phyloP scores from a whole-genome alignment of 2,797 vertebrate genomes.

The Poeciliopsis presidionis region DNA sequence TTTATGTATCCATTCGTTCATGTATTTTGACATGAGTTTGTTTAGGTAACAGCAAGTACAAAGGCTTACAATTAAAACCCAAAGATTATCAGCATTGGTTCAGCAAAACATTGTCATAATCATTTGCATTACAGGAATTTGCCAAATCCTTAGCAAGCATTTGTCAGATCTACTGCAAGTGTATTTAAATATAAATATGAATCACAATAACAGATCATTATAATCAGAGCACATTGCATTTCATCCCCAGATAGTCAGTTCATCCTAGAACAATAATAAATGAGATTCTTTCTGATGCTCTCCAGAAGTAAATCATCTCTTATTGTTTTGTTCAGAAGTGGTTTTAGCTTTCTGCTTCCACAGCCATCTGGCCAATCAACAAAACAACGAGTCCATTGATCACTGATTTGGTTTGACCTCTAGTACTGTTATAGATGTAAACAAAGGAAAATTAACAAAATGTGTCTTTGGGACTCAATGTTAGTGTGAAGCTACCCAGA shows the following conservation, averaged over 20 bases:
- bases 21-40: slow-evolving; percentile 6
- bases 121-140: not conserved
- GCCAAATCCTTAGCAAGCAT: too few relatives aligned
- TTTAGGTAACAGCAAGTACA: slow-evolving; percentile 1
- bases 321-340: not conserved
- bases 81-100: not conserved
- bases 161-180: too few relatives aligned
- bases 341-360: not conserved
- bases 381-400: not conserved
- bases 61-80: slow-evolving; percentile 3
- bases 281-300: not conserved
- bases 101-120: not conserved
- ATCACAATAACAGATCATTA: too few relatives aligned
- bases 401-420: not conserved
- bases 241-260: not conserved
- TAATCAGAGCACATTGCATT: not conserved
- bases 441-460: not conserved
- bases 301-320: not conserved
- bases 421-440: not conserved
- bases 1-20: not conserved
- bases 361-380: not conserved
- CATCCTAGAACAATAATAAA: not conserved
- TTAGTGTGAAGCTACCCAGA: not conserved
- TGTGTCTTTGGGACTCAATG: not conserved
- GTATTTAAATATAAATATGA: too few relatives aligned